phyloP scores from a whole-genome alignment of 2,888 invertebrate species.

The Ennomos fuscantarius region DNA sequence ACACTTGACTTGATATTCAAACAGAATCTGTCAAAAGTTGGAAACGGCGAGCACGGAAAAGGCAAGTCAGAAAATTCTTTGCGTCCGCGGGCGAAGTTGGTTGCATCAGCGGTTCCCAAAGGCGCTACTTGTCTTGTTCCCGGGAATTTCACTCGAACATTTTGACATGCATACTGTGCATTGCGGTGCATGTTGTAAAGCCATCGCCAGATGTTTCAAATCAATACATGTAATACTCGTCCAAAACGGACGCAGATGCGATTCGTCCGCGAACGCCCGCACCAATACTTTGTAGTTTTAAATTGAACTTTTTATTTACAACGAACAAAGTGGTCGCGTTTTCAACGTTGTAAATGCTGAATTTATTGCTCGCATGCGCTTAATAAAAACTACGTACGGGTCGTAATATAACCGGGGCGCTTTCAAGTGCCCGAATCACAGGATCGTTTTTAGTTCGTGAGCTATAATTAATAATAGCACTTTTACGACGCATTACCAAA shows the following conservation, averaged over 20 bases:
- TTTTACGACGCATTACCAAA: slow-evolving; percentile 47
- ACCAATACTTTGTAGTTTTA: slow-evolving; percentile 65
- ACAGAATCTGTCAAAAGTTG: slow-evolving; percentile 59
- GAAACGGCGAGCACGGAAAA: slow-evolving; percentile 42
- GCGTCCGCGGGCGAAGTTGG: slow-evolving; percentile 44
- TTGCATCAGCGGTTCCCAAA: slow-evolving; percentile 44
- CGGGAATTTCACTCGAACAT: slow-evolving; percentile 47
- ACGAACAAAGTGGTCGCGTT: slow-evolving; percentile 68
- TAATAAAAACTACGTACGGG: slow-evolving; percentile 67
- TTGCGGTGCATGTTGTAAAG: slow-evolving; percentile 47
- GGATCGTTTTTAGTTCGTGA: slow-evolving; percentile 47
- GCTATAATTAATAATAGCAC: slow-evolving; percentile 50
- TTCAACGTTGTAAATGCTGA: slow-evolving; percentile 67
- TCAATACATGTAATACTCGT: slow-evolving; percentile 58
- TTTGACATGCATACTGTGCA: slow-evolving; percentile 44
- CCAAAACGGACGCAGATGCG: slow-evolving; percentile 68
- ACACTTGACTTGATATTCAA: slow-evolving; percentile 58
- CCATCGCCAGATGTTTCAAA: slow-evolving; percentile 62
- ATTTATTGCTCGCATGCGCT: slow-evolving; percentile 70
- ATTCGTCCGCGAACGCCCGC: slow-evolving; percentile 54
- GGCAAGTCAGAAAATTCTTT: slow-evolving; percentile 57
- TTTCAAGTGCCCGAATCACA: slow-evolving; percentile 51
- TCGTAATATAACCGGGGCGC: slow-evolving; percentile 49
- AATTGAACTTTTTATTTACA: slow-evolving; percentile 75
- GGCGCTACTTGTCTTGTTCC: slow-evolving; percentile 47